Base-by-base conservation (phyloP, 2,888 invertebrate genomes). In the Neria commutata region DNA sequence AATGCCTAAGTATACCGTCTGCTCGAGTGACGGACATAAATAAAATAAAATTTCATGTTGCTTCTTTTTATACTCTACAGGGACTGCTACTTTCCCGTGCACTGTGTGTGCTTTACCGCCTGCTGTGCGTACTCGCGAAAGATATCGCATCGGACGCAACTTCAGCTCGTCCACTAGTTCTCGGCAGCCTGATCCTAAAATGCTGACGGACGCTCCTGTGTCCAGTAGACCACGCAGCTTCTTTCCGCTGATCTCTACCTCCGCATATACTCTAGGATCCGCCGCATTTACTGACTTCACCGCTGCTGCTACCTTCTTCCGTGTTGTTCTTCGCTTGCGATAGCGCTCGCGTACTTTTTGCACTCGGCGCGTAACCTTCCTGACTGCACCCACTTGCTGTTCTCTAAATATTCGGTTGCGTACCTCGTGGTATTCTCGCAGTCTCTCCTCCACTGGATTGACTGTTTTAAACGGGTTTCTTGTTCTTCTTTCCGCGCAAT, bases 181-280 rank as follows among this genome's bases (percentile, higher is more conserved):
- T 1, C 45, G 21, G n/a, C 47, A 56, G 2, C 19, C 33, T 19
- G 48, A 48, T 10, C 56, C 60, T 5, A 56, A 24, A 1, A 60
- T 10, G 24, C 60, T 60, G 0, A 56, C 54, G 1, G 56, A 56
- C 2, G 57, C 60, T 1, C 56, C 57, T 6, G 54, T 48, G 21
- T 56, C 60, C 33, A 60, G 17, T 2, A 60, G 19, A 0, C 56
- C 56, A 11, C 10, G 29, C 50, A 49, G n/a, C n/a, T n/a, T n/a
- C n/a, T n/a, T n/a, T n/a, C n/a, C n/a, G n/a, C 16, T 29, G 2
- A 3, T 14, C 14, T 6, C 8, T 26, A 49, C 10, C 1, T 49
- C 47, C 19, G 47, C 47, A 24, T 47, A 47, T 2, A 24, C 14
- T 47, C 47, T 6, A n/a, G 25, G 25, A 17, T 49, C 49, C 14